Percentiles rank a stretch among this genome's conserved stretches.
phyloP scores from a whole-genome alignment of 1,140 invertebrate genomes.

The Ceratina japonica region DNA sequence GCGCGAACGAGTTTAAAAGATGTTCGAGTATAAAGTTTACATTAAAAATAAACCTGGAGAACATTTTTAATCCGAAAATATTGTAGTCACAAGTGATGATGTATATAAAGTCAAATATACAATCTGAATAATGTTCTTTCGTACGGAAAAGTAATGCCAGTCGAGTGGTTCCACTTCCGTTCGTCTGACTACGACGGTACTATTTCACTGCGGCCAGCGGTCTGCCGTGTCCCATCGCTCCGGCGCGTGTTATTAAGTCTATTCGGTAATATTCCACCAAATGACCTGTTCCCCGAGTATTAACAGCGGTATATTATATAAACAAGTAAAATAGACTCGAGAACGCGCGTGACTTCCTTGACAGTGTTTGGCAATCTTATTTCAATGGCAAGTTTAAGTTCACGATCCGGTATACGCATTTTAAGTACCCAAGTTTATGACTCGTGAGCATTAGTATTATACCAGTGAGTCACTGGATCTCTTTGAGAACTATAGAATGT shows the following conservation, averaged over 20 bases:
- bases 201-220: constrained; percentile 51
- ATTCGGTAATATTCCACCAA: constrained; percentile 10
- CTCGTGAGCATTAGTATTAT: too few relatives aligned
- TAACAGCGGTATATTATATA: not conserved
- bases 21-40: too few relatives aligned
- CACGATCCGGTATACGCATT: not conserved
- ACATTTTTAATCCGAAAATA: too few relatives aligned
- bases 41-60: too few relatives aligned
- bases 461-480: too few relatives aligned
- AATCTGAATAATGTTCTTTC: not conserved
- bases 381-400: constrained; percentile 20
- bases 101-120: too few relatives aligned
- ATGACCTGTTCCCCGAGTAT: not conserved
- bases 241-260: not conserved
- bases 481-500: too few relatives aligned
- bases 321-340: not conserved
- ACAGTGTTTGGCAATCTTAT: constrained; percentile 6
- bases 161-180: not conserved
- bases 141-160: not conserved
- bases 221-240: not conserved
- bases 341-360: not conserved
- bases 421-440: too few relatives aligned
- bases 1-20: too few relatives aligned
- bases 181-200: constrained; percentile 43
- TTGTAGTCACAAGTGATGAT: too few relatives aligned